These are phyloP conservation scores for Petrolisthes manimaculis DNA, from an alignment of 2,888 invertebrate species.

Conservation along the genomic window DNA sequence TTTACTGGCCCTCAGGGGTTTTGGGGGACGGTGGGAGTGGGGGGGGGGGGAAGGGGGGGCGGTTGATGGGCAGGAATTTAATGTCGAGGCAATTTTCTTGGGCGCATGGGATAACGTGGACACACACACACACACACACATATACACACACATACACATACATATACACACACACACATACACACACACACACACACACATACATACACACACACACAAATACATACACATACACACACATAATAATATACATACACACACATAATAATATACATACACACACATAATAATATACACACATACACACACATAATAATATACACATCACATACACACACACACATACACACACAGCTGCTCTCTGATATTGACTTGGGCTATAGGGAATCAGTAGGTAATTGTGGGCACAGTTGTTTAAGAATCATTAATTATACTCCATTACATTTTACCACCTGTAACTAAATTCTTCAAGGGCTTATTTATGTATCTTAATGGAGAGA, in stretches of 20 bases:
- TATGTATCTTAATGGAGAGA: too few species aligned
- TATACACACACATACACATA: conserved; percentile 20
- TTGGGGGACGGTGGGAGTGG: too few species aligned
- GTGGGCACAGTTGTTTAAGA: too few species aligned
- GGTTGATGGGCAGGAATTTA: not conserved
- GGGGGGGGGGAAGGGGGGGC: not conserved
- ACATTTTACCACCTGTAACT: too few species aligned
- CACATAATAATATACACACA: not conserved
- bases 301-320: not conserved
- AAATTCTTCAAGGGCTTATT: too few species aligned
- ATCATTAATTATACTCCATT: too few species aligned
- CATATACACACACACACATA: conserved; percentile 24
- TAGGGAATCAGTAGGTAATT: too few species aligned
- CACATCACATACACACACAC: not conserved
- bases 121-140: conserved; percentile 17
- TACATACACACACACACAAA: conserved; percentile 23
- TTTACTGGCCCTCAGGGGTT: too few species aligned
- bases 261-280: not conserved
- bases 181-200: conserved; percentile 26
- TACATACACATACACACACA: conserved; percentile 26
- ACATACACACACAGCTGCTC: conserved; percentile 16
- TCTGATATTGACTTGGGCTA: too few species aligned
- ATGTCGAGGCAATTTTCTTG: not conserved
- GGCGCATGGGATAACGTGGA: not conserved
- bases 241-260: conserved; percentile 15